phyloP scores from a whole-genome alignment of 2,113 vertebrate genomes.

The Paralichthys olivaceus region DNA sequence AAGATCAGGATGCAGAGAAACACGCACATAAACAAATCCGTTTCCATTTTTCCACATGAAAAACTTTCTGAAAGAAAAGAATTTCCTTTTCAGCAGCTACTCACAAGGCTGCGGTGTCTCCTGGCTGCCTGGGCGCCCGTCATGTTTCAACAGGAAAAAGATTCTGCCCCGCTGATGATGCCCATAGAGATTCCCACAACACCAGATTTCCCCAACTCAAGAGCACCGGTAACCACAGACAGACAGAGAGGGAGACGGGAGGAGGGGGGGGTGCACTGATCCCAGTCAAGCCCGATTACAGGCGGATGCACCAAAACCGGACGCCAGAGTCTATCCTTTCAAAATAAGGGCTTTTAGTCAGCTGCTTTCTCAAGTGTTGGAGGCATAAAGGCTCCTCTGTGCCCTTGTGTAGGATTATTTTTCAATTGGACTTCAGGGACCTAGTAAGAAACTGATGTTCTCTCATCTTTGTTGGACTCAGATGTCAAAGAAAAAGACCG shows the following conservation, averaged over 20 bases:
- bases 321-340: slow-evolving; percentile 11
- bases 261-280: slow-evolving; percentile 1
- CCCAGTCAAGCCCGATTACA: slow-evolving; percentile 14
- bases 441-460: neutral
- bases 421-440: neutral
- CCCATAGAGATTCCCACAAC: slow-evolving; percentile 56
- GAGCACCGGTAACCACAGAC: slow-evolving; percentile 53
- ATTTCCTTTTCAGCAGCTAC: slow-evolving; percentile 50
- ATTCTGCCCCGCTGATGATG: slow-evolving; percentile 27
- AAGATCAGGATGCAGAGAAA: neutral
- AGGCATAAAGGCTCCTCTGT: neutral
- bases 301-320: neutral
- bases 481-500: neutral
- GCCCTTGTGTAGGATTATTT: neutral
- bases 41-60: slow-evolving; percentile 2
- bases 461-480: neutral
- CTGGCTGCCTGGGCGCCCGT: slow-evolving; percentile 68
- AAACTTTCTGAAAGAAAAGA: slow-evolving; percentile 15
- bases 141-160: slow-evolving; percentile 70
- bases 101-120: slow-evolving; percentile 77
- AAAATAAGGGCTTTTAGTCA: slow-evolving; percentile 45
- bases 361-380: neutral
- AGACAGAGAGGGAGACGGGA: slow-evolving; percentile 16
- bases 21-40: neutral
- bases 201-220: slow-evolving; percentile 41